Conservation (phyloP, 2,888 invertebrate genomes). For the Tetragnatha montana region DNA sequence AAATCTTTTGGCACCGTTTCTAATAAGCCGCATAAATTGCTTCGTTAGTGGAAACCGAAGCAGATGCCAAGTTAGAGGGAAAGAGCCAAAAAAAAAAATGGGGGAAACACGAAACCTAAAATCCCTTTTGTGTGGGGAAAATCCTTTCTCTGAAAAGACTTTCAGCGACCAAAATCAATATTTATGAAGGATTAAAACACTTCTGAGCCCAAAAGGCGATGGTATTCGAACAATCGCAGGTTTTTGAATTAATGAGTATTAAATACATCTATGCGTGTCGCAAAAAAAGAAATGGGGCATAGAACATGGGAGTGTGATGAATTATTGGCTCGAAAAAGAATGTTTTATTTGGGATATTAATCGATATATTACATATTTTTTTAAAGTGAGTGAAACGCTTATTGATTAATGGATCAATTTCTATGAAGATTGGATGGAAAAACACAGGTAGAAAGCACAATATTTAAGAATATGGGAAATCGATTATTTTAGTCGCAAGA, state of each 20-base stretch:
- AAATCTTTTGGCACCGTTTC: slow-evolving; percentile 26
- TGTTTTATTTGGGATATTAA: neutral
- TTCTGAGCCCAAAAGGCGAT: neutral
- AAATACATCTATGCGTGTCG: neutral
- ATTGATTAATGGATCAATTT: neutral
- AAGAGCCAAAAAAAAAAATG: neutral
- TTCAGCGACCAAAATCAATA: slow-evolving; percentile 16
- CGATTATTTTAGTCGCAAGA: neutral
- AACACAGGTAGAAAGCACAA: neutral
- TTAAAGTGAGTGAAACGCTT: neutral
- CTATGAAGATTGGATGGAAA: neutral
- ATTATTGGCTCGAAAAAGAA: neutral
- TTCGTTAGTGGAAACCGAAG: slow-evolving; percentile 21
- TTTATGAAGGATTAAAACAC: slow-evolving; percentile 35
- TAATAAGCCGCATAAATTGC: slow-evolving; percentile 32
- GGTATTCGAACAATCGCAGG: neutral
- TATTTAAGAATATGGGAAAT: neutral
- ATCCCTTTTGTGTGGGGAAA: slow-evolving; percentile 15
- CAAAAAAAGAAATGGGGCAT: neutral
- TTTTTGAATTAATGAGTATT: neutral
- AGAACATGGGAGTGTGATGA: neutral
- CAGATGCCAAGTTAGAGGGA: neutral
- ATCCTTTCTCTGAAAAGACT: neutral
- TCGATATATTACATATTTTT: neutral
- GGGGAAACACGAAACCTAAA: slow-evolving; percentile 21